Evolutionary conservation across 2,797 vertebrate species (phyloP).

Genomic region (Allobates femoralis): DNA sequence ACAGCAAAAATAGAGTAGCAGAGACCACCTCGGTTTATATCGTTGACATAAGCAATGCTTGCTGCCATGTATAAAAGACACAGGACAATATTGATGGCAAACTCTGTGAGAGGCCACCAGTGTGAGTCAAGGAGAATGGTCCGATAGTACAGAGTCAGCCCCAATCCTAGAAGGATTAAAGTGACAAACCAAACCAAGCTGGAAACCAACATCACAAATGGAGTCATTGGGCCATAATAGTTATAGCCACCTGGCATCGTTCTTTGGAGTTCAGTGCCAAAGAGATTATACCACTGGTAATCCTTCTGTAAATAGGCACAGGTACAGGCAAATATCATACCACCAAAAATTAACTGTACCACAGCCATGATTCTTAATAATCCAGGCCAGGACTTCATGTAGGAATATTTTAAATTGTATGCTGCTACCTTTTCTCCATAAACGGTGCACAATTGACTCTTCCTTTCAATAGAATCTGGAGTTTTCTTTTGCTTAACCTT

Average conservation of each 20-base stretch:
- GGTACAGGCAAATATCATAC: slow-evolving; percentile 79
- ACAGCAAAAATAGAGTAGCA: slow-evolving; percentile 76
- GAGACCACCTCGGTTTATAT: slow-evolving; percentile 80
- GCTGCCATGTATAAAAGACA: slow-evolving; percentile 81
- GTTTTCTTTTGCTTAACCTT: slow-evolving; percentile 44
- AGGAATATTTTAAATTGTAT: slow-evolving; percentile 76
- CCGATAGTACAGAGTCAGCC: slow-evolving; percentile 81
- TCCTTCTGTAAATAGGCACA: slow-evolving; percentile 83
- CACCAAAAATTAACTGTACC: slow-evolving; percentile 80
- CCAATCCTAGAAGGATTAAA: slow-evolving; percentile 74
- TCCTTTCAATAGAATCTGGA: slow-evolving; percentile 71
- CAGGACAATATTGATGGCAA: slow-evolving; percentile 75
- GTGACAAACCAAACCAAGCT: slow-evolving; percentile 79
- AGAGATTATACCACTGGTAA: slow-evolving; percentile 79
- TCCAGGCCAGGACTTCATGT: slow-evolving; percentile 81
- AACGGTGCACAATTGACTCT: slow-evolving; percentile 73
- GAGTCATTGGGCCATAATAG: slow-evolving; percentile 81
- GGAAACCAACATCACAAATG: slow-evolving; percentile 75
- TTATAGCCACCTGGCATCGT: slow-evolving; percentile 69
- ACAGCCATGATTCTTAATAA: slow-evolving; percentile 78
- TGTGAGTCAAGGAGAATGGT: slow-evolving; percentile 79
- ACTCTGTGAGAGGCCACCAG: slow-evolving; percentile 84
- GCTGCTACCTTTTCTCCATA: slow-evolving; percentile 77
- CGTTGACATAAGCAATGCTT: slow-evolving; percentile 79
- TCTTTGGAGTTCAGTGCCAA: slow-evolving; percentile 67